Evolutionary conservation across 2,797 vertebrate genomes (phyloP), one percentile per base, ranked within the genome.

Genomic region (Leptatherina wallacei): DNA sequence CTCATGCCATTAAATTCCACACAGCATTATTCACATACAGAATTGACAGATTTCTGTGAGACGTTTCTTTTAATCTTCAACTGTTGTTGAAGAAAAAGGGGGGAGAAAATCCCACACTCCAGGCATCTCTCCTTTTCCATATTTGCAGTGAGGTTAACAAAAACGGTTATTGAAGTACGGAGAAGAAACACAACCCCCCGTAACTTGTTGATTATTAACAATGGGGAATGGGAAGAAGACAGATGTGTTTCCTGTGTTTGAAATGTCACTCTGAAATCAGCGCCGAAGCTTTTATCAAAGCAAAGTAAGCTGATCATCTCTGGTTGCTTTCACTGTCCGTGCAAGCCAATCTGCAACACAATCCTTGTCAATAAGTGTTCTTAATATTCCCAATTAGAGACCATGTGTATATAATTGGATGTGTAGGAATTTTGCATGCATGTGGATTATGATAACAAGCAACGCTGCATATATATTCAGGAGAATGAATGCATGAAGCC

Each of bases 1-100:
- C 94, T 94, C 91, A 83, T 91, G 90, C 94, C 91, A 94, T 95
- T 94, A 95, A 94, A 94, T 94, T 94, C 93, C 91, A 93, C 90
- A 91, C 89, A 91, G 93, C 91, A 93, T 94, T 93, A 94, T 95
- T 95, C 94, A 93, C 91, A 93, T 86, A 90, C 87, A 83, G 93
- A 94, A 95, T 94, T 95, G 94, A 94, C 94, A 95, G 93, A 95
- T 95, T 94, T 94, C 92, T 75, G 87, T 84, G 90, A 93, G 93
- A 95, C 93, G 81, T 94, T 95, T 94, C 94, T 95, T 95, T 94
- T 95, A 95, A 95, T 95, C 94, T 95, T 95, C 94, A 90, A 91
- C 93, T 90, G 93, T 94, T 95, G 93, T 94, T 94, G 90, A 91
- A 94, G 92, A 91, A 90, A 86, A 90, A 85, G 78, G 83, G 83